Evolutionary conservation across 2,113 vertebrate species (phyloP).

Genomic region (Microcebus lehilahytsara): DNA sequence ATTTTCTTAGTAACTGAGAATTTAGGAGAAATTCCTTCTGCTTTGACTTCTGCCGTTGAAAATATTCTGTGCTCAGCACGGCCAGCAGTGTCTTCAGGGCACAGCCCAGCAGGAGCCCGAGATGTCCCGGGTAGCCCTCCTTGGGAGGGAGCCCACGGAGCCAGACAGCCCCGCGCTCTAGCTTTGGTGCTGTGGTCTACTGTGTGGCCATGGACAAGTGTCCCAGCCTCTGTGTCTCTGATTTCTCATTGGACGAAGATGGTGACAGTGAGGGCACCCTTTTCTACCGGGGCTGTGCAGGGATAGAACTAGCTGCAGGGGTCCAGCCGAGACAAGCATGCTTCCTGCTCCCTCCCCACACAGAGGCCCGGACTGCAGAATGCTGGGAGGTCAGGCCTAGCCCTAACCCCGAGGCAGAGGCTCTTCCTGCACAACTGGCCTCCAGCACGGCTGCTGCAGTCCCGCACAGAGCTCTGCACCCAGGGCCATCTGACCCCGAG

Average conservation of each 20-base stretch:
- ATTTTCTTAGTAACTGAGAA: fast-evolving
- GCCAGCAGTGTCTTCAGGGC: not conserved
- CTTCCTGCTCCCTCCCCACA: fast-evolving
- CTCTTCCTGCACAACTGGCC: not conserved
- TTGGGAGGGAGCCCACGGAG: fast-evolving
- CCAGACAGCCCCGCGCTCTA: not conserved
- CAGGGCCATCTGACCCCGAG: not conserved
- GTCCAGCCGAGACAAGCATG: fast-evolving
- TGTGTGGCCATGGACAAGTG: not conserved
- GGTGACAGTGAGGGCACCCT: not conserved
- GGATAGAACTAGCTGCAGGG: not conserved
- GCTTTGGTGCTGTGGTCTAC: fast-evolving
- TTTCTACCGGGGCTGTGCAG: not conserved
- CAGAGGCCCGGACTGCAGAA: not conserved
- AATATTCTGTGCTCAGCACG: not conserved
- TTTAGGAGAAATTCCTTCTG: not conserved
- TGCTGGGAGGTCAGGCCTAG: not conserved
- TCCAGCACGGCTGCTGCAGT: not conserved
- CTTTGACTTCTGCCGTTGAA: too few species aligned
- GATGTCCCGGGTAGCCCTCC: fast-evolving
- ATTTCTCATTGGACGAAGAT: too few species aligned
- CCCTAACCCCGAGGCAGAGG: not conserved
- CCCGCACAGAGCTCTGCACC: too few species aligned
- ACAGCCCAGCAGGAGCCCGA: not conserved
- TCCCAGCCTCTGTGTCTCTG: not conserved